Evolutionary conservation across 2,888 invertebrate genomes (phyloP).

Genomic region (Aleiodes alternator): DNA sequence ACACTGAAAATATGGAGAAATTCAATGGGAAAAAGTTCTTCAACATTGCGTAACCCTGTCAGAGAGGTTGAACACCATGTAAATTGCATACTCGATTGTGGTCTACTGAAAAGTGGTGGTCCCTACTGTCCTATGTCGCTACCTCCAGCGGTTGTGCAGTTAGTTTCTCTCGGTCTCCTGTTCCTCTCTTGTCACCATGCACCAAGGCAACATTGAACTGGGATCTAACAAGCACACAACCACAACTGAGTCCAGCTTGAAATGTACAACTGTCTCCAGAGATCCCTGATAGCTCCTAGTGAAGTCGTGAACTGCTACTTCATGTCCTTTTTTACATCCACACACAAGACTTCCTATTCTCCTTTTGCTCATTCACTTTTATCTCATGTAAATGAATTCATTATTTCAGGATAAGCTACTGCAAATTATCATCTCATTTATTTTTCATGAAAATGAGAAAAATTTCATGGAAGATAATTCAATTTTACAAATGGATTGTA

Average conservation of each 20-base stretch:
- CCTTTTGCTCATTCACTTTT: no score
- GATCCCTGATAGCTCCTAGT: constrained; percentile 45
- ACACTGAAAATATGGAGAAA: background rate
- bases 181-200: constrained; percentile 3
- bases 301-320: constrained; percentile 52
- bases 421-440: no score
- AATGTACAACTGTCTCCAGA: constrained; percentile 63
- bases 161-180: constrained; percentile 23
- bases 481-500: no score
- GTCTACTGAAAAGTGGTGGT: constrained; percentile 66
- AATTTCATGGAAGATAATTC: no score
- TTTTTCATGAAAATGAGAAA: no score
- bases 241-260: constrained; percentile 66
- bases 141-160: constrained; percentile 4
- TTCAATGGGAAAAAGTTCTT: constrained; percentile 15
- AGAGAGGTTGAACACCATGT: constrained; percentile 67
- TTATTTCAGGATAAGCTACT: no score
- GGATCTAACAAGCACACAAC: constrained; percentile 69
- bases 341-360: no score
- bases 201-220: constrained; percentile 61
- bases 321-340: no score
- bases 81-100: constrained; percentile 71
- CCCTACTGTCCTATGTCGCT: constrained; percentile 44
- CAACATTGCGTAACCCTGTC: constrained; percentile 49
- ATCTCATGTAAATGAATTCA: no score